phyloP scores from a whole-genome alignment of 2,113 vertebrate species.

The Esox niger region DNA sequence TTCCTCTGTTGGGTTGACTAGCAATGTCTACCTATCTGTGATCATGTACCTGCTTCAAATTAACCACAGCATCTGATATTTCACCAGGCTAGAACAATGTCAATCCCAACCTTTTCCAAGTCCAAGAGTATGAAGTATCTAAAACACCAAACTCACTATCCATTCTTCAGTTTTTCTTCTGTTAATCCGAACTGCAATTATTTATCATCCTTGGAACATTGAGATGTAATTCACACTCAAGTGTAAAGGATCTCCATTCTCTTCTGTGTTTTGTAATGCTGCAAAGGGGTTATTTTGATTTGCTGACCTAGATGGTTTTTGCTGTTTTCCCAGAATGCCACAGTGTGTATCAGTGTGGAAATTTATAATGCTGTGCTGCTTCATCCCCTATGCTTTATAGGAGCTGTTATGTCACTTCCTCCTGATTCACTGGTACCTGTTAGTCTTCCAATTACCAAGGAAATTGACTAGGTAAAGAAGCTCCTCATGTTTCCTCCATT shows the following conservation, averaged over 20 bases:
- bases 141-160: slow-evolving; percentile 27
- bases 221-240: not conserved
- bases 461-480: slow-evolving; percentile 39
- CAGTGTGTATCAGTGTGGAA: slow-evolving; percentile 29
- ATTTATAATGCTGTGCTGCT: slow-evolving; percentile 19
- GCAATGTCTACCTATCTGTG: slow-evolving; percentile 76
- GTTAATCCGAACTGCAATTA: slow-evolving; percentile 7
- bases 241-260: slow-evolving; percentile 24
- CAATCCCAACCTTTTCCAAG: slow-evolving; percentile 12
- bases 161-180: slow-evolving; percentile 31
- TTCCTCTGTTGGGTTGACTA: slow-evolving; percentile 60
- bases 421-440: slow-evolving; percentile 51
- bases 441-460: slow-evolving; percentile 49
- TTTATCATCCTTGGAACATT: slow-evolving; percentile 28
- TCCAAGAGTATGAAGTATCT: slow-evolving; percentile 14
- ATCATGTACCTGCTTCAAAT: slow-evolving; percentile 80
- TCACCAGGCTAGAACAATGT: slow-evolving; percentile 13
- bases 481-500: slow-evolving; percentile 49
- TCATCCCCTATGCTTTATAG: slow-evolving; percentile 26
- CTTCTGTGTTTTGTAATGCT: not conserved
- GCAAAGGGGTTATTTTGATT: slow-evolving; percentile 32
- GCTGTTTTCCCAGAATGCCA: slow-evolving; percentile 25
- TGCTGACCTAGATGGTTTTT: slow-evolving; percentile 27
- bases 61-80: slow-evolving; percentile 24
- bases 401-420: slow-evolving; percentile 47